phyloP scores from a whole-genome alignment of 2,797 vertebrate genomes.

The Parauchenoglanis punctatus region DNA sequence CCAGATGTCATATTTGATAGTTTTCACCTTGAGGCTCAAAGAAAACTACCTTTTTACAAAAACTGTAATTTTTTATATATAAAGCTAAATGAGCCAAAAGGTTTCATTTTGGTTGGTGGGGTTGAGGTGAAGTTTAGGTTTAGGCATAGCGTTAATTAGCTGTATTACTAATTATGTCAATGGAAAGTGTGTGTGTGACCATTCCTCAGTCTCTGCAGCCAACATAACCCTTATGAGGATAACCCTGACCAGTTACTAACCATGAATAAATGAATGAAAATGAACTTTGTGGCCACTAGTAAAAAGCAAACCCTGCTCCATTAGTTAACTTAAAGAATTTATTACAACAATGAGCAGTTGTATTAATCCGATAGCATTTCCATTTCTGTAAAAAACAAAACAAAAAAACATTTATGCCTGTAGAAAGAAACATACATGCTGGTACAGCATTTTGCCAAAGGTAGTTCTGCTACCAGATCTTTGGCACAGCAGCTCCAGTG shows the following conservation, averaged over 20 bases:
- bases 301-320: not conserved
- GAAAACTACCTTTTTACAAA: too few relatives aligned
- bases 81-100: too few relatives aligned
- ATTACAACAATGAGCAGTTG: not conserved
- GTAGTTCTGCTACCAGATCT: constrained; percentile 76
- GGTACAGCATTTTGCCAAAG: constrained; percentile 86
- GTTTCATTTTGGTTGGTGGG: too few relatives aligned
- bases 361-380: not conserved
- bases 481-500: constrained; percentile 85
- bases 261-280: not conserved
- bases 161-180: too few relatives aligned
- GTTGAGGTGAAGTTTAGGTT: too few relatives aligned
- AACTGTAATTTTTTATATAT: too few relatives aligned
- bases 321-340: not conserved
- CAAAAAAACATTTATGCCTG: too few relatives aligned
- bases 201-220: not conserved
- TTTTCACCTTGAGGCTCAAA: too few relatives aligned
- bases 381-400: not conserved
- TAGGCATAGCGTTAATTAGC: too few relatives aligned
- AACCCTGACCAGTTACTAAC: not conserved
- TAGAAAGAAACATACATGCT: constrained; percentile 77
- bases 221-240: not conserved
- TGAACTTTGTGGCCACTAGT: not conserved
- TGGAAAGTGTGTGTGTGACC: not conserved
- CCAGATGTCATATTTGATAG: too few relatives aligned